A percentile compares a stretch with the other conserved stretches of the same genome.
Conservation (phyloP, 64 coral and sea anemone genomes). For the Porites lutea region DNA sequence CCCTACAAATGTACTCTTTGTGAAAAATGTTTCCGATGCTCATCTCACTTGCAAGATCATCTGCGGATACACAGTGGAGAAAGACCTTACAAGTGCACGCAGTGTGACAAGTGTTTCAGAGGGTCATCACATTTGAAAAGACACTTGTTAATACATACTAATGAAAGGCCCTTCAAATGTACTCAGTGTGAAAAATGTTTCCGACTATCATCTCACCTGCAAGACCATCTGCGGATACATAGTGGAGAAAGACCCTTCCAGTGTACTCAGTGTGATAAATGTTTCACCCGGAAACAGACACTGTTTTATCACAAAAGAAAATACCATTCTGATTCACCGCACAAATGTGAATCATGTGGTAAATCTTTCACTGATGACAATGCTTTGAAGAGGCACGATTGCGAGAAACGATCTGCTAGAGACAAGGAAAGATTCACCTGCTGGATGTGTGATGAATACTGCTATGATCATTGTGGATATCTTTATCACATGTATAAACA, state of each 20-base stretch:
- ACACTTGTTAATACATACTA: not conserved
- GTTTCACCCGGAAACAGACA: not conserved
- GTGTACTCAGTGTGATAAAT: not conserved
- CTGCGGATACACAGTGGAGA: not conserved
- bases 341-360: not conserved
- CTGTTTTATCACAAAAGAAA: not conserved
- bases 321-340: not conserved
- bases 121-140: not conserved
- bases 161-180: not conserved
- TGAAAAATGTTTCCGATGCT: not conserved
- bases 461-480: not conserved
- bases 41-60: not conserved
- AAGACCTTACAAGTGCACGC: not conserved
- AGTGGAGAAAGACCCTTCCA: not conserved
- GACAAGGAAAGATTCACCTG: not conserved
- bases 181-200: not conserved
- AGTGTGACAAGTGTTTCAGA: not conserved
- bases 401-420: not conserved
- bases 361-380: not conserved
- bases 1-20: not conserved
- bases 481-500: conserved; percentile 14
- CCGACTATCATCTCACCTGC: not conserved
- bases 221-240: not conserved
- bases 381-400: not conserved
- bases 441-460: not conserved